Percentiles rank a stretch among this genome's conserved stretches.
These are phyloP conservation scores for Andricus curvator DNA, from an alignment of 2,888 invertebrate genomes.

Conservation along the genomic window DNA sequence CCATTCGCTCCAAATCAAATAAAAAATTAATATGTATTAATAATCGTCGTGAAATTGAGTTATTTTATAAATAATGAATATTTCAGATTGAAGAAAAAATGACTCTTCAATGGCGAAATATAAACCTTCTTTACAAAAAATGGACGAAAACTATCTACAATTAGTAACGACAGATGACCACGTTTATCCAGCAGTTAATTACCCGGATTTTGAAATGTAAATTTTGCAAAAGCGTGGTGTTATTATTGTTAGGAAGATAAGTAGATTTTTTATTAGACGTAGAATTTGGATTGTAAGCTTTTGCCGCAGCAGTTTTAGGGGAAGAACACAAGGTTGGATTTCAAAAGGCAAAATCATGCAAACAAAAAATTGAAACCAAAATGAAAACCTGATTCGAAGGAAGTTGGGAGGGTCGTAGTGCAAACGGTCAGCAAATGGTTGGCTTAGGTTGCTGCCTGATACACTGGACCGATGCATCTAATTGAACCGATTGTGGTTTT, in stretches of 20 bases:
- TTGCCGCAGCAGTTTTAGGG: not conserved
- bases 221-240: conserved; percentile 3
- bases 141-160: not conserved
- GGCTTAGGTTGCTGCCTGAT: conserved; percentile 73
- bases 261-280: not conserved
- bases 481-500: conserved; percentile 64
- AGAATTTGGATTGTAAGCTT: not conserved
- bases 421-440: conserved; percentile 68
- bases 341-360: conserved; percentile 50
- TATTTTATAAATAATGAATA: not conserved
- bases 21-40: not conserved
- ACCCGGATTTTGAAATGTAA: not conserved
- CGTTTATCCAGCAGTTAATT: conserved; percentile 32
- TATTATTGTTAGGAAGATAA: conserved; percentile 4
- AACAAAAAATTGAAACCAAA: conserved; percentile 67
- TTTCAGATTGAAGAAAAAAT: not conserved
- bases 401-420: conserved; percentile 54
- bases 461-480: conserved; percentile 70
- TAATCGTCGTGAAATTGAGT: not conserved
- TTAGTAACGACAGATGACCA: conserved; percentile 27
- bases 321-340: not conserved
- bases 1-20: not conserved
- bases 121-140: not conserved
- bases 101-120: not conserved
- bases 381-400: conserved; percentile 70